Conservation (phyloP, 2,888 invertebrate genomes). For the Corythucha ciliata region DNA sequence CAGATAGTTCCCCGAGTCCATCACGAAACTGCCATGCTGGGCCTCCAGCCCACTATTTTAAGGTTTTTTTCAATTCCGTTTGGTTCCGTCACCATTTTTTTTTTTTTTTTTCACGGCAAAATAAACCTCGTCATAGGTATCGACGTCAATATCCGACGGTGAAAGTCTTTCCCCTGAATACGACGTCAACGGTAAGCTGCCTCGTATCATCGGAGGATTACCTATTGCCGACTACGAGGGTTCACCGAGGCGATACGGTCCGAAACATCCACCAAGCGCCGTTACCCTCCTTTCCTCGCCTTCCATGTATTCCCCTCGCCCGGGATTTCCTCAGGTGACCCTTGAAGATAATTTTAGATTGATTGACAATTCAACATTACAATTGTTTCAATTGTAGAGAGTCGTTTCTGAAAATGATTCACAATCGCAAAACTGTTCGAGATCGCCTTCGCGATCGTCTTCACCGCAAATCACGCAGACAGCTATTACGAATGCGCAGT, state of each 20-base stretch:
- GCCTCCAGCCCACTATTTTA: conserved; percentile 45
- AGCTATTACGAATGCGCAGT: conserved; percentile 52
- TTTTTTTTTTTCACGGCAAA: neutral
- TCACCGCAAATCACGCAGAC: conserved; percentile 39
- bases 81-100: conserved; percentile 8
- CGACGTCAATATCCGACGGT: conserved; percentile 36
- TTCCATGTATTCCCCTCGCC: conserved; percentile 64
- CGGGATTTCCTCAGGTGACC: conserved; percentile 69
- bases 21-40: conserved; percentile 39
- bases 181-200: conserved; percentile 43
- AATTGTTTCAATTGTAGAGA: conserved; percentile 30
- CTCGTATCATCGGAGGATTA: conserved; percentile 66
- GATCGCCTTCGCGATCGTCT: conserved; percentile 27
- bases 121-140: conserved; percentile 31
- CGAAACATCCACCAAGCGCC: conserved; percentile 48
- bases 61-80: conserved; percentile 38
- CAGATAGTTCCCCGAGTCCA: conserved; percentile 40
- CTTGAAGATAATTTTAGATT: neutral
- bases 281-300: conserved; percentile 53
- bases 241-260: conserved; percentile 77
- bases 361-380: neutral
- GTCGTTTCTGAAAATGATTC: conserved; percentile 35
- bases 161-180: conserved; percentile 38
- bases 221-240: conserved; percentile 92
- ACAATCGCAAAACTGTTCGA: conserved; percentile 25